phyloP scores from a whole-genome alignment of 2,888 invertebrate genomes.

The Thysanoteuthis rhombus region DNA sequence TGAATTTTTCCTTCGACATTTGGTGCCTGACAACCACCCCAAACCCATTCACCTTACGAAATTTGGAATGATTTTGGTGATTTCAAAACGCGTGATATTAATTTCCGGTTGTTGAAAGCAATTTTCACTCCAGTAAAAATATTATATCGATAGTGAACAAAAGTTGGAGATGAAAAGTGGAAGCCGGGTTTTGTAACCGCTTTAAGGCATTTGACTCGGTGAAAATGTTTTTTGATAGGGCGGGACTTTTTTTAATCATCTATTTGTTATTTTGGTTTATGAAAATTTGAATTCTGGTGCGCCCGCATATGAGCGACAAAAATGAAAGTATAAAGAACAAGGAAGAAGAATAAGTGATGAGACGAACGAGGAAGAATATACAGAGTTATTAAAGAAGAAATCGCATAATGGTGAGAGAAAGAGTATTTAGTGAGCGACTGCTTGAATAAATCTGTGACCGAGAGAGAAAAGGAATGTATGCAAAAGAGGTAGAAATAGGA shows the following conservation, averaged over 20 bases:
- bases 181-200: conserved; percentile 12
- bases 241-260: not conserved
- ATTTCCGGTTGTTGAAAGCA: conserved; percentile 12
- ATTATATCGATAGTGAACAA: not conserved
- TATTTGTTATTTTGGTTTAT: not conserved
- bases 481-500: too few species aligned
- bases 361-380: too few species aligned
- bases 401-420: too few species aligned
- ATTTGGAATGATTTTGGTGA: conserved; percentile 12
- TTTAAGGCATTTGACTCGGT: conserved; percentile 12
- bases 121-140: conserved; percentile 12
- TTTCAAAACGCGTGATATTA: not conserved
- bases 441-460: too few species aligned
- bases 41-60: not conserved
- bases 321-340: not conserved
- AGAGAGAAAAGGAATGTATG: too few species aligned
- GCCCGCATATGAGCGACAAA: not conserved
- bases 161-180: not conserved
- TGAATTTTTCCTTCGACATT: not conserved
- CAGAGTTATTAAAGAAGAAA: too few species aligned
- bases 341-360: too few species aligned
- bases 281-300: not conserved
- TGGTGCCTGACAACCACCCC: not conserved
- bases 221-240: not conserved
- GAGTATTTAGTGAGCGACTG: too few species aligned